phyloP scores from a whole-genome alignment of 2,888 invertebrate genomes.

The Ophion costatus region DNA sequence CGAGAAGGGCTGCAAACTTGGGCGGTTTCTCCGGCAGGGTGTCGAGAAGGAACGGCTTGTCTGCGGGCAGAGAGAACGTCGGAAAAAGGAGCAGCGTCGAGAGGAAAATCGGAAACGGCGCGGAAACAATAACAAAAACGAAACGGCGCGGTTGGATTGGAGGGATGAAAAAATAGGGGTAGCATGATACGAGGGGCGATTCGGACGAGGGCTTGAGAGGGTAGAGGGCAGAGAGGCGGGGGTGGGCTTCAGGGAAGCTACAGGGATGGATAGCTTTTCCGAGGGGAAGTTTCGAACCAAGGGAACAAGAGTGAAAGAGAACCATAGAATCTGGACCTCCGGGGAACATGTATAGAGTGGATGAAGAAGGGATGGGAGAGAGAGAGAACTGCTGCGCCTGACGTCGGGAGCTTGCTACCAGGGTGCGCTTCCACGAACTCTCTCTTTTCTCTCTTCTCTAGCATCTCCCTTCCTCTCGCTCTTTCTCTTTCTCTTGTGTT shows the following conservation, averaged over 20 bases:
- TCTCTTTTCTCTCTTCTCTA: slow-evolving; percentile 56
- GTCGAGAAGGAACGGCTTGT: slow-evolving; percentile 47
- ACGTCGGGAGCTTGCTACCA: slow-evolving; percentile 72
- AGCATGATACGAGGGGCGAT: slow-evolving; percentile 8
- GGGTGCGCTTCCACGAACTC: slow-evolving; percentile 70
- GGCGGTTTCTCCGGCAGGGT: slow-evolving; percentile 23
- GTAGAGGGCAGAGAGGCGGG: slow-evolving; percentile 16
- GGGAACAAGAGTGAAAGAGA: slow-evolving; percentile 69
- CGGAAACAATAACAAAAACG: slow-evolving; percentile 60
- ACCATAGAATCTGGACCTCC: slow-evolving; percentile 61
- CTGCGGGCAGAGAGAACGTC: slow-evolving; percentile 44
- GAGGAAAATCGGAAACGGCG: slow-evolving; percentile 39
- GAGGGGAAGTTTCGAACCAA: slow-evolving; percentile 54
- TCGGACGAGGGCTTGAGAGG: slow-evolving; percentile 20
- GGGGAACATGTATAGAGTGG: slow-evolving; percentile 42
- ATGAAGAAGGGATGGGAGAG: slow-evolving; percentile 62
- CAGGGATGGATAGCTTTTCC: slow-evolving; percentile 54
- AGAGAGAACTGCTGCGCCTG: slow-evolving; percentile 53
- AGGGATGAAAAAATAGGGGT: slow-evolving; percentile 58
- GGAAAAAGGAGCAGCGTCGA: slow-evolving; percentile 63
- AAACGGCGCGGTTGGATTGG: slow-evolving; percentile 53
- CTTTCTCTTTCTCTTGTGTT: slow-evolving; percentile 64
- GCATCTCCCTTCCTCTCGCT: slow-evolving; percentile 70
- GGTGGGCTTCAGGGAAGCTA: slow-evolving; percentile 14
- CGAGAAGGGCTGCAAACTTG: not conserved